These are phyloP conservation scores for Panthera uncia DNA, from an alignment of 2,113 vertebrate genomes.

Conservation along the genomic window DNA sequence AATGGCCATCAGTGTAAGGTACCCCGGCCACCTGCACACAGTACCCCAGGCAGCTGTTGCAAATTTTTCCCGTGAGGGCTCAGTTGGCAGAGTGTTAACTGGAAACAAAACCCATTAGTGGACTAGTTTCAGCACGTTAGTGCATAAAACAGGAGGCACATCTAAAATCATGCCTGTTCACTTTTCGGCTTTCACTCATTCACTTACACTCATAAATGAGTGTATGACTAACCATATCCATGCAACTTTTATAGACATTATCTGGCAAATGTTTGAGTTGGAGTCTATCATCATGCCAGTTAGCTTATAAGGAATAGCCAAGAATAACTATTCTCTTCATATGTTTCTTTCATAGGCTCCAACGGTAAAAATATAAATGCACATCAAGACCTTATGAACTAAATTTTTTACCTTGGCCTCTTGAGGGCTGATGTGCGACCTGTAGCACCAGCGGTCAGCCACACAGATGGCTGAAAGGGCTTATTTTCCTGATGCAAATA, in stretches of 20 bases:
- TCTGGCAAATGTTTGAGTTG: not conserved
- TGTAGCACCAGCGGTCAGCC: accelerated
- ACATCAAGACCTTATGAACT: not conserved
- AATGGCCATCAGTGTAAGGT: slow-evolving; percentile 39
- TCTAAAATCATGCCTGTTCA: not conserved
- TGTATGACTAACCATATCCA: not conserved
- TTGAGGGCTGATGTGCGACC: not conserved
- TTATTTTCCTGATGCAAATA: not conserved
- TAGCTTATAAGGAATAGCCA: not conserved
- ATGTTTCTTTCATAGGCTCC: not conserved
- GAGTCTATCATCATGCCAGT: not conserved
- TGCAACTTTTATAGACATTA: slow-evolving; percentile 10
- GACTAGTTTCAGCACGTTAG: slow-evolving; percentile 56
- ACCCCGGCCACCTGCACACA: slow-evolving; percentile 57
- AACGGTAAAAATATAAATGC: not conserved
- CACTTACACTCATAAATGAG: not conserved
- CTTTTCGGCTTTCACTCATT: slow-evolving; percentile 26
- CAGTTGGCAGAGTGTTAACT: slow-evolving; percentile 54
- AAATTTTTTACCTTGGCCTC: not conserved
- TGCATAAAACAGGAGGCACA: not conserved
- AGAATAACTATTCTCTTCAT: not conserved
- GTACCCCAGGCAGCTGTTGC: not conserved
- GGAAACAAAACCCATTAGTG: slow-evolving; percentile 52
- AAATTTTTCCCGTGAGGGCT: slow-evolving; percentile 47
- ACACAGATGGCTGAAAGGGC: not conserved